Base-by-base conservation (phyloP, 2,888 invertebrate genomes). In the Onchidella celtica region DNA sequence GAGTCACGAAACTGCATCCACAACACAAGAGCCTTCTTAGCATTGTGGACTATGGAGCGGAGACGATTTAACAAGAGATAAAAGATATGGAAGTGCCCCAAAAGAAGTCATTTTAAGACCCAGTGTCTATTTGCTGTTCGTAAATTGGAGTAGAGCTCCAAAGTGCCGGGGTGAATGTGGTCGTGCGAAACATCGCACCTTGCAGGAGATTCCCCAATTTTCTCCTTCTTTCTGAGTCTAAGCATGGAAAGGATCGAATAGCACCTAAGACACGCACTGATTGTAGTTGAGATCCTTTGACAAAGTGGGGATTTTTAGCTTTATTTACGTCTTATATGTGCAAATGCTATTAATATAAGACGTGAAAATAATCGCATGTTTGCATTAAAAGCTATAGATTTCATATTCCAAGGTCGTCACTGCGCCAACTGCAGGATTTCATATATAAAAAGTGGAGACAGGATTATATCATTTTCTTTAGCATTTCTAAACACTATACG, bases 171-270 rank as follows among this genome's bases (percentile, higher is more conserved):
- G 29, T 2, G 34, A 40, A 27, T 6, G 17, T 6, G n/a, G 14
- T 3, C 66, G 55, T 65, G 65, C 32, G 76, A 76, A 73, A 73
- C n/a, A 57, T 73, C 59, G 59, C 73, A 73, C 73, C 59, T 73
- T 59, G 32, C 24, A n/a, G 9, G 2, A 57, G 57, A 34, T 17
- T 32, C 14, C 38, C 27, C 27, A 27, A 69, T 17, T 72, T 72
- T 55, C 55, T 21, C n/a, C 27, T 61, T 61, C 9, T 61, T n/a
- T 21, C n/a, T 21, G 11, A 6, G 14, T 17, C 61, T 9, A 24
- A 6, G 61, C 61, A 61, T n/a, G 61, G 6, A 21, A 4, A 6
- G 61, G 61, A 6, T 61, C 27, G 9, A n/a, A 61, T 47, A 11
- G 6, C 47, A 47, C 47, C 47, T 17, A 47, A 47, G 47, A 47